Percentiles rank a stretch among this genome's conserved stretches.
Evolutionary conservation across 2,797 vertebrate species (phyloP).

Genomic region (Hylomyscus alleni): DNA sequence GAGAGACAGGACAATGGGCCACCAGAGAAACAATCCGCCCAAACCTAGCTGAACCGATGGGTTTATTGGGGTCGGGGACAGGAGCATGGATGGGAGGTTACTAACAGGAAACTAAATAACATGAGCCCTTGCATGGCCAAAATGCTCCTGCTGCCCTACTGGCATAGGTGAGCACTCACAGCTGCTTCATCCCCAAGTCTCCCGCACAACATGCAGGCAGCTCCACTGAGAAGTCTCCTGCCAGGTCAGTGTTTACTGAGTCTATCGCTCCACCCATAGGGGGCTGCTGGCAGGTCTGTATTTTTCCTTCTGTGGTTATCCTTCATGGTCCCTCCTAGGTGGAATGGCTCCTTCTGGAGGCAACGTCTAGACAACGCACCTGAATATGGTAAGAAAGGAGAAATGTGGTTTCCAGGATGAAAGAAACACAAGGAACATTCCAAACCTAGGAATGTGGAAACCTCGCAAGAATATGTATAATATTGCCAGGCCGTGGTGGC

Average conservation of each 20-base stretch:
- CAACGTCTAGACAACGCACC: too few relatives aligned
- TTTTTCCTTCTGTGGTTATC: neutral
- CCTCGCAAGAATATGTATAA: fast-evolving
- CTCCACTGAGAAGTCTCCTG: neutral
- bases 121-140: too few relatives aligned
- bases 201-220: neutral
- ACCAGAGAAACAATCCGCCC: too few relatives aligned
- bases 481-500: too few relatives aligned
- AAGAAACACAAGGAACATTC: neutral
- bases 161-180: too few relatives aligned
- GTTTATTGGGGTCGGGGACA: neutral
- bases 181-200: neutral
- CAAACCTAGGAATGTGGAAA: neutral
- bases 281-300: neutral
- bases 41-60: neutral
- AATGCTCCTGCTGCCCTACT: neutral
- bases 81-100: neutral
- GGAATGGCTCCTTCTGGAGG: neutral
- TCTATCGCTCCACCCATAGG: neutral
- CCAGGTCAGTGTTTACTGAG: too few relatives aligned
- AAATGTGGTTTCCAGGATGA: fast-evolving
- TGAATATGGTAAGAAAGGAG: neutral
- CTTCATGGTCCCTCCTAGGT: neutral
- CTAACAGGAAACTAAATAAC: too few relatives aligned
- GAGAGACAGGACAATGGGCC: neutral